These are phyloP conservation scores for Gastrophryne carolinensis DNA, from an alignment of 2,797 vertebrate genomes.

Conservation along the genomic window DNA sequence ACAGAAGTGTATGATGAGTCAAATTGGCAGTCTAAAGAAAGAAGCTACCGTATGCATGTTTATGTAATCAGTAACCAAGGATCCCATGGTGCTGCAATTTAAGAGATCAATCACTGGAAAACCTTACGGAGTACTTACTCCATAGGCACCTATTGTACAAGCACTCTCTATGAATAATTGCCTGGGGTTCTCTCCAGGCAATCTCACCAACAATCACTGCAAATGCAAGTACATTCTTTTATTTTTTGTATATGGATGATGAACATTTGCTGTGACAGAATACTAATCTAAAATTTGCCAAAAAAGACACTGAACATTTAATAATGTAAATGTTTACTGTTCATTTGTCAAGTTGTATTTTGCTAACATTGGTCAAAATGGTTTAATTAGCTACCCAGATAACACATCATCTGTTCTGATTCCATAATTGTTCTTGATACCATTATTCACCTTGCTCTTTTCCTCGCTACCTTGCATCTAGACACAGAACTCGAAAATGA, in stretches of 20 bases:
- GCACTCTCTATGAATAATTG: too few relatives aligned
- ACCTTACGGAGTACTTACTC: too few relatives aligned
- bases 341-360: conserved; percentile 52
- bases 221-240: too few relatives aligned
- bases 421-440: conserved; percentile 47
- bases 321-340: conserved; percentile 42
- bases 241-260: neutral
- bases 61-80: too few relatives aligned
- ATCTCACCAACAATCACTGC: too few relatives aligned
- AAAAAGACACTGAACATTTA: conserved; percentile 52
- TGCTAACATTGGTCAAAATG: conserved; percentile 40
- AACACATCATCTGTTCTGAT: neutral
- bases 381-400: conserved; percentile 50
- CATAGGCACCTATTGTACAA: too few relatives aligned
- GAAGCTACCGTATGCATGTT: too few relatives aligned
- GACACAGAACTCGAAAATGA: neutral
- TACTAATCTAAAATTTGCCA: conserved; percentile 10
- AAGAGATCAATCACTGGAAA: too few relatives aligned
- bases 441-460: conserved; percentile 45
- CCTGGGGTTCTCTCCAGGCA: too few relatives aligned
- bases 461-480: conserved; percentile 1
- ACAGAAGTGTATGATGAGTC: too few relatives aligned
- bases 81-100: too few relatives aligned
- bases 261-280: conserved; percentile 7
- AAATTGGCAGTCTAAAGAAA: too few relatives aligned